These are phyloP conservation scores for Carassius carassius DNA, from an alignment of 2,113 vertebrate genomes.

Conservation along the genomic window DNA sequence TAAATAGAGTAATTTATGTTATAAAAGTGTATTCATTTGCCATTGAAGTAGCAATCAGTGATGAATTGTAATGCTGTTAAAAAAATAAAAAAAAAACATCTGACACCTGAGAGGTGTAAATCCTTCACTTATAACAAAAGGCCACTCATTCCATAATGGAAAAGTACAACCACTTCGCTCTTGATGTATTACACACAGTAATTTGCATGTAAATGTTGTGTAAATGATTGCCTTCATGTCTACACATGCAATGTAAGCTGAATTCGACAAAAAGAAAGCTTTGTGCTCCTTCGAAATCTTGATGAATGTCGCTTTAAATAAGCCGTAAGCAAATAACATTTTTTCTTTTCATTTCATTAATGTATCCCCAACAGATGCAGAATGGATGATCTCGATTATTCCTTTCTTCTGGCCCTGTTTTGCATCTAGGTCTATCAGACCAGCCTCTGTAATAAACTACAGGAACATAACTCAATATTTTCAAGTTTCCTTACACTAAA, in stretches of 20 bases:
- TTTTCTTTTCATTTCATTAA: conserved; percentile 77
- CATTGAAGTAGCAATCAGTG: conserved; percentile 13
- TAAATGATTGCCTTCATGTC: neutral
- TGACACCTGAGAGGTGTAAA: conserved; percentile 32
- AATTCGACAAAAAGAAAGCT: conserved; percentile 6
- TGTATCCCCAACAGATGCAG: conserved; percentile 76
- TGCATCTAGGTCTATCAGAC: conserved; percentile 56
- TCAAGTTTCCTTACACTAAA: neutral
- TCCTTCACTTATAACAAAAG: conserved; percentile 32
- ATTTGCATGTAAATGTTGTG: conserved; percentile 24
- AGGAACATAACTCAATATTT: conserved; percentile 50
- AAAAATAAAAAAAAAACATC: conserved; percentile 31
- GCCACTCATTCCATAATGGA: neutral
- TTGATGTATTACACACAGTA: neutral
- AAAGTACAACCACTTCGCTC: neutral
- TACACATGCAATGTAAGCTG: conserved; percentile 12
- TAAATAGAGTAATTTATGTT: conserved; percentile 3
- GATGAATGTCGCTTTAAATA: conserved; percentile 59
- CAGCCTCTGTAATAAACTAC: conserved; percentile 68
- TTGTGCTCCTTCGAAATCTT: conserved; percentile 58
- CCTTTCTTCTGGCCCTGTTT: conserved; percentile 70
- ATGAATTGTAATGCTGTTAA: conserved; percentile 31
- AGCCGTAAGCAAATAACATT: conserved; percentile 75
- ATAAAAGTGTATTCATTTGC: neutral
- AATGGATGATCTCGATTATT: conserved; percentile 77